These are phyloP conservation scores for Corythornis vintsioides DNA, from an alignment of 2,113 vertebrate genomes.

Conservation along the genomic window DNA sequence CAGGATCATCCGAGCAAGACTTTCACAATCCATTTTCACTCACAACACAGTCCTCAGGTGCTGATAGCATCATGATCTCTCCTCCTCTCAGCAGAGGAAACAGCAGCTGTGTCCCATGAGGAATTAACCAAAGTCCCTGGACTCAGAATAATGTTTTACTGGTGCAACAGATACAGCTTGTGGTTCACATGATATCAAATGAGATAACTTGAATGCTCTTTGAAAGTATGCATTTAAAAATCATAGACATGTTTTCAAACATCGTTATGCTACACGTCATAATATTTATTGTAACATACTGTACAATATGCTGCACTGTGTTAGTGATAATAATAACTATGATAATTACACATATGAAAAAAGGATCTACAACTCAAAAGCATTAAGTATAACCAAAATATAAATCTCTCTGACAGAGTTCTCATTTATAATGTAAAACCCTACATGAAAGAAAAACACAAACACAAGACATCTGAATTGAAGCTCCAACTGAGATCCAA, in stretches of 20 bases:
- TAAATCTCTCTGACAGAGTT: conserved; percentile 47
- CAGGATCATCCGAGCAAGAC: background rate
- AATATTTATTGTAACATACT: background rate
- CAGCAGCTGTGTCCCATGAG: background rate
- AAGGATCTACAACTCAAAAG: conserved; percentile 22
- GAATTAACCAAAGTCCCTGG: background rate
- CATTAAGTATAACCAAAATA: conserved; percentile 59
- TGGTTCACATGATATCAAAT: background rate
- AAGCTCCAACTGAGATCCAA: conserved; percentile 46
- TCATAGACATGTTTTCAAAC: conserved; percentile 3
- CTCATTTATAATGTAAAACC: conserved; percentile 71
- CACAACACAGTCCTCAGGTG: background rate
- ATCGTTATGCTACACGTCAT: background rate
- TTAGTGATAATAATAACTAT: conserved; percentile 19
- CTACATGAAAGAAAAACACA: conserved; percentile 57
- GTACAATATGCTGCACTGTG: background rate
- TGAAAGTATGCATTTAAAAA: conserved; percentile 15
- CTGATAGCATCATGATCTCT: background rate
- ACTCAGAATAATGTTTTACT: background rate
- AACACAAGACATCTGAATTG: conserved; percentile 61
- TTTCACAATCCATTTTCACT: background rate
- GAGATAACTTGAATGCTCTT: background rate
- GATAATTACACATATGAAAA: conserved; percentile 28
- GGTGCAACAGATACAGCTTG: background rate
- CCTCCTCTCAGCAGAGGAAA: background rate